Conservation (phyloP, 2,113 vertebrate species). For the Brachionichthys hirsutus region DNA sequence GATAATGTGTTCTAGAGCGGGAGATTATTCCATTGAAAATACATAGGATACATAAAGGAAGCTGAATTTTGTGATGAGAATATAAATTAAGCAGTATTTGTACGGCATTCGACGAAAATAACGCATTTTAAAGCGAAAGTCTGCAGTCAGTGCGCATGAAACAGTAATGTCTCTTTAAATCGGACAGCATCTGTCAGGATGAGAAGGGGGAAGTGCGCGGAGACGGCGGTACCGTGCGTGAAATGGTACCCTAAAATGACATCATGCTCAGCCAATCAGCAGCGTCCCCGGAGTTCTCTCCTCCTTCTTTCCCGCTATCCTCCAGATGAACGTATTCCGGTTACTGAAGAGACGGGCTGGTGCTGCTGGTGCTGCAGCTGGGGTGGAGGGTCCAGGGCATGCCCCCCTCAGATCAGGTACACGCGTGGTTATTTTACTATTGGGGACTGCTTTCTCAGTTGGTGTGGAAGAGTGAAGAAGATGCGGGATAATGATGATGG, state of each 20-base stretch:
- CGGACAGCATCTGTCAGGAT: constrained; percentile 52
- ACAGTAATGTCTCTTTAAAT: constrained; percentile 70
- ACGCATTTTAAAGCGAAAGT: constrained; percentile 1
- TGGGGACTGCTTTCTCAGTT: neutral
- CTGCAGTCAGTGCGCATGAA: constrained; percentile 3
- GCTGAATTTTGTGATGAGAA: neutral
- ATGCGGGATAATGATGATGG: constrained; percentile 21
- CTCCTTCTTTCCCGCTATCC: constrained; percentile 30
- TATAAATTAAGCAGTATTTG: constrained; percentile 19
- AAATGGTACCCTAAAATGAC: constrained; percentile 67
- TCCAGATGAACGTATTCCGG: constrained; percentile 37
- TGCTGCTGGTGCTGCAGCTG: constrained; percentile 45
- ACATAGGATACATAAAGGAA: constrained; percentile 1
- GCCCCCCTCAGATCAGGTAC: constrained; percentile 53
- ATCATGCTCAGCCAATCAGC: constrained; percentile 66
- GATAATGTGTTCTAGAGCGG: constrained; percentile 29
- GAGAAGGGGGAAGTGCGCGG: constrained; percentile 36
- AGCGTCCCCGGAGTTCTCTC: constrained; percentile 26
- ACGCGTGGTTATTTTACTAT: neutral
- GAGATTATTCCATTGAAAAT: constrained; percentile 2
- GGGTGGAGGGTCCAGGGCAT: constrained; percentile 47
- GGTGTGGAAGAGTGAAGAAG: neutral
- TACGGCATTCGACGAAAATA: too few relatives aligned
- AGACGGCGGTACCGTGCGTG: constrained; percentile 14
- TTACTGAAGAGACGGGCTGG: constrained; percentile 35